These are phyloP conservation scores for Lepisosteus osseus DNA, from an alignment of 2,113 vertebrate species.

Conservation along the genomic window DNA sequence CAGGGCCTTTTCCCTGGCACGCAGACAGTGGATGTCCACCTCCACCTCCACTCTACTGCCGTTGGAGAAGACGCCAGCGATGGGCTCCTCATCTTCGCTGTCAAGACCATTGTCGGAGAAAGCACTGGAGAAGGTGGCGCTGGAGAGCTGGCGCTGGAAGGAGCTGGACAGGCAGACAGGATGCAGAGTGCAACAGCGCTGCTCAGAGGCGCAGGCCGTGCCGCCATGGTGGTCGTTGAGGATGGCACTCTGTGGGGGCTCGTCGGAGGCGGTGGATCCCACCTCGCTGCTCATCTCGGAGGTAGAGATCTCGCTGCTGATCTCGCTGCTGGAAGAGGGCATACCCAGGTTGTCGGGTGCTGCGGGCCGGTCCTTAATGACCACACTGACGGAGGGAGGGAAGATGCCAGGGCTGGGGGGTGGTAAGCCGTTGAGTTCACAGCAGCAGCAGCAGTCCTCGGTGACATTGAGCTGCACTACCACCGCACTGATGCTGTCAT, in stretches of 20 bases:
- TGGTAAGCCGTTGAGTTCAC: slow-evolving; percentile 64
- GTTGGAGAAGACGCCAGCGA: slow-evolving; percentile 91
- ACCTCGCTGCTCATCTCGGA: slow-evolving; percentile 98
- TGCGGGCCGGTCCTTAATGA: slow-evolving; percentile 70
- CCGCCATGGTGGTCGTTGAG: slow-evolving; percentile 54
- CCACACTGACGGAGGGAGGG: slow-evolving; percentile 60
- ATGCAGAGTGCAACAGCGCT: slow-evolving; percentile 85
- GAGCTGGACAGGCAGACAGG: slow-evolving; percentile 70
- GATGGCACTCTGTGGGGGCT: slow-evolving; percentile 72
- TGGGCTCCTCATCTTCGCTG: slow-evolving; percentile 94
- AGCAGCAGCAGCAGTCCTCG: slow-evolving; percentile 96
- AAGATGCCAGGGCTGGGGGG: slow-evolving; percentile 52
- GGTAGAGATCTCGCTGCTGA: slow-evolving; percentile 89
- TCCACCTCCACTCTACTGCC: slow-evolving; percentile 94
- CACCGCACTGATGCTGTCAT: slow-evolving; percentile 86
- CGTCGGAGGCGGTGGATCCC: slow-evolving; percentile 92
- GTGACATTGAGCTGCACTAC: slow-evolving; percentile 93
- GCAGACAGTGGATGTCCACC: slow-evolving; percentile 86
- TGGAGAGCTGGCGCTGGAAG: slow-evolving; percentile 94
- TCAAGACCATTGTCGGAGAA: slow-evolving; percentile 95
- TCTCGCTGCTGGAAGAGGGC: slow-evolving; percentile 89
- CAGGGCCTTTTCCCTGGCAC: slow-evolving; percentile 49
- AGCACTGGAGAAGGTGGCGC: slow-evolving; percentile 93
- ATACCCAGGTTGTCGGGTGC: slow-evolving; percentile 62
- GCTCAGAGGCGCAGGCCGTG: slow-evolving; percentile 63